Base-by-base conservation (phyloP, 2,113 vertebrate genomes). In the Sylvietta virens region DNA sequence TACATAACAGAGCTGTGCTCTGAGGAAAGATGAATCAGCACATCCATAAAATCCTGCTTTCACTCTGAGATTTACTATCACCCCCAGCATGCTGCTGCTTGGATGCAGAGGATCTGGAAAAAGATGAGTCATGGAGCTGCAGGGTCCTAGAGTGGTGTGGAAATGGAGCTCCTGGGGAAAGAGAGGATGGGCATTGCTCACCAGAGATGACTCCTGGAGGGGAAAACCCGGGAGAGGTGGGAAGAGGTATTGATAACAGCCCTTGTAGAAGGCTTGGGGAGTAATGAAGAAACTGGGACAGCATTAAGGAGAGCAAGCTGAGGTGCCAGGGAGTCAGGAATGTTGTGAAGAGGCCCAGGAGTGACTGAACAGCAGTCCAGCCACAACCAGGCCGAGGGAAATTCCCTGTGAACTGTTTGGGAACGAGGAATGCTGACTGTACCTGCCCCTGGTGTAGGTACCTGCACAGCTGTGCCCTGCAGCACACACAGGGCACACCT, bases 1-100 rank as follows among this genome's bases (percentile, higher is more conserved):
- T 78, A 73, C 39, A 30, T 53, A 84, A 61, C 7, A 74, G 56
- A 84, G 54, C 26, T 84, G 30, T 84, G 88, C 92, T 84, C 37
- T 44, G 83, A 69, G 76, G 86, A 78, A 77, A 78, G 57, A 91
- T 91, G 86, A 95, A 62, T 84, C 84, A 94, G 89, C 92, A 86
- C 54, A 84, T 69, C 56, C 82, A 80, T 81, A 45, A 77, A 76
- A 72, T n/a, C 79, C 84, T 76, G 80, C 77, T 65, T 72, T 94
- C 90, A 30, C 79, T 61, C 22, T 3, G 13, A 96, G 88, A 90
- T 88, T 94, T 90, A 83, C 91, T 93, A 61, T 47, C 76, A 67
- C 45, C 74, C 50, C 39, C 92, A 66, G 91, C 72, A 28, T 3
- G 82, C 66, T 53, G 62, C 86, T 54, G 17, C 92, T 81, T 53